Base-by-base conservation (phyloP, 2,797 vertebrate species). In the Lutjanus campechanus region DNA sequence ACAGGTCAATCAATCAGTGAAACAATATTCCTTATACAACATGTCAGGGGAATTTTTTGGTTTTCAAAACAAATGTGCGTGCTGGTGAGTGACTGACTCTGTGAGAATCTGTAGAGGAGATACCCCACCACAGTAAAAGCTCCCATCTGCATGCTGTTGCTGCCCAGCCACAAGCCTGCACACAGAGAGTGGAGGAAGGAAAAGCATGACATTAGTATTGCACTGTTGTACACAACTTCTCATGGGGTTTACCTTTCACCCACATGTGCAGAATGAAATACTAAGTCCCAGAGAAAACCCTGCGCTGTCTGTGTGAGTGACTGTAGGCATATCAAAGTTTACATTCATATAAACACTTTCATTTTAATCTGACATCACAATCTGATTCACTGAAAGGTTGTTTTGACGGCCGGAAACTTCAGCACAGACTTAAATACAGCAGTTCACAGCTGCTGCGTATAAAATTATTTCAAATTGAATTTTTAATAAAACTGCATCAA, bases 81-180 rank as follows among this genome's bases (percentile, higher is more conserved):
- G 65, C 55, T 0, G 1, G 25, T 25, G 69, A 20, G 63, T 43
- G 64, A 92, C 91, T 90, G 78, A 95, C 95, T 94, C 81, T 95
- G 94, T 62, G 93, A 94, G 74, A 93, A 93, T 69, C 90, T 93
- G 92, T 94, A 95, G 76, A 95, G 88, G 8, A 95, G 72, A 81
- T 90, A 95, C 3, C 94, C 93, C 61, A 92, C 89, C 51, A 95
- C 77, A 11, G 93, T 89, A 7, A 90, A 88, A 3, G 76, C 62
- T 74, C 92, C 94, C 61, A 92, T 95, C 82, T 91, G 90, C 64
- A 88, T 7, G 15, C 69, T 92, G 83, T 70, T 91, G 82, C 79
- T 56, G 59, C 46, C 73, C 77, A 87, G 55, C 93, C 92, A 93
- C 72, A 86, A 82, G 65, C 83, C 94, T 95, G 9, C 49, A 10